phyloP scores from a whole-genome alignment of 1,140 invertebrate species.

The Aleiodes sp. region DNA sequence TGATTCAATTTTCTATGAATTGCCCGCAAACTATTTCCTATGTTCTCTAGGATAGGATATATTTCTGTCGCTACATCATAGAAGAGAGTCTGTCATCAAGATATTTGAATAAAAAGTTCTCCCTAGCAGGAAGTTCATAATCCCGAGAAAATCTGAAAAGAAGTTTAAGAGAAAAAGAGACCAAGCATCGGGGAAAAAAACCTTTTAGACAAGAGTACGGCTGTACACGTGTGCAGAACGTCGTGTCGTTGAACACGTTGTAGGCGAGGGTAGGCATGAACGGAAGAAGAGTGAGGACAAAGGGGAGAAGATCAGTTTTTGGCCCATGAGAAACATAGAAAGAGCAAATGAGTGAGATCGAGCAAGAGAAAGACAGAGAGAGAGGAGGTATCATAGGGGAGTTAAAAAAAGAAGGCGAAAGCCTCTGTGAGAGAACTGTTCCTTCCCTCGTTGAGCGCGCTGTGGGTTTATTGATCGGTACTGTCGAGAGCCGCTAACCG shows the following conservation, averaged over 20 bases:
- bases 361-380: constrained; percentile 10
- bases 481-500: constrained; percentile 28
- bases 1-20: too few species aligned
- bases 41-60: too few species aligned
- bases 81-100: neutral
- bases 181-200: neutral
- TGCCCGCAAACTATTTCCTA: too few species aligned
- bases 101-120: neutral
- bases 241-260: too few species aligned
- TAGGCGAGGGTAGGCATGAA: neutral
- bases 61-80: too few species aligned
- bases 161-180: neutral
- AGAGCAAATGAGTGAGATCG: neutral
- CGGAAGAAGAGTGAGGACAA: neutral
- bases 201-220: too few species aligned
- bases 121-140: neutral
- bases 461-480: constrained; percentile 38
- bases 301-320: neutral
- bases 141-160: neutral
- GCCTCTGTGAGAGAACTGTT: constrained; percentile 14
- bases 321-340: neutral
- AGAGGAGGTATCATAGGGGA: neutral
- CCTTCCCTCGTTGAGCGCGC: constrained; percentile 23
- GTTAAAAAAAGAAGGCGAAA: constrained; percentile 13
- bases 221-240: neutral